A percentile compares a stretch with the other conserved stretches of the same genome.
These are phyloP conservation scores for Pharmacophagus antenor DNA, from an alignment of 2,888 invertebrate species.

Conservation along the genomic window DNA sequence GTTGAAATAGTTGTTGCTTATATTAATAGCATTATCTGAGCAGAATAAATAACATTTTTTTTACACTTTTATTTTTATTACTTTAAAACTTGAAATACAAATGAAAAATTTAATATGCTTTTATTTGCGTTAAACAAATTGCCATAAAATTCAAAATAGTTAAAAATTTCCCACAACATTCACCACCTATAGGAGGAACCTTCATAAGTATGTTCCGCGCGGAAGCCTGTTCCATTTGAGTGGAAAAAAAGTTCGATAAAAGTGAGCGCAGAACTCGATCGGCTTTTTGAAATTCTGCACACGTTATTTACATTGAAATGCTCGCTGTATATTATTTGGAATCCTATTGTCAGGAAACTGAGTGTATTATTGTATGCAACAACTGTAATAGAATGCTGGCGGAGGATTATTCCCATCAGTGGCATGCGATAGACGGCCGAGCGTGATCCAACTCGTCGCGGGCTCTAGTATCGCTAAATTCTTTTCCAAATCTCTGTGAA, in stretches of 20 bases:
- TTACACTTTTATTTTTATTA: too few relatives aligned
- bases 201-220: slow-evolving; percentile 11
- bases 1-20: too few relatives aligned
- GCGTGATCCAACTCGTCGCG: slow-evolving; percentile 27
- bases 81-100: too few relatives aligned
- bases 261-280: slow-evolving; percentile 24
- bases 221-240: slow-evolving; percentile 23
- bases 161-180: not conserved
- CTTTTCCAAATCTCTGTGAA: slow-evolving; percentile 24
- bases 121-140: not conserved
- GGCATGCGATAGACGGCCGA: slow-evolving; percentile 27
- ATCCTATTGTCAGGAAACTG: slow-evolving; percentile 19
- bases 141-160: not conserved
- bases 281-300: slow-evolving; percentile 30
- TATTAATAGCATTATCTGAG: too few relatives aligned
- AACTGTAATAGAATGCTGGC: slow-evolving; percentile 10
- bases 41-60: too few relatives aligned
- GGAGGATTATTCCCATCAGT: slow-evolving; percentile 28
- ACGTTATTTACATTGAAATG: slow-evolving; percentile 31
- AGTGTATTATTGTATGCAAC: slow-evolving; percentile 12
- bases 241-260: slow-evolving; percentile 30
- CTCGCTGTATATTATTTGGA: slow-evolving; percentile 6
- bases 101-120: too few relatives aligned
- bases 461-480: slow-evolving; percentile 26
- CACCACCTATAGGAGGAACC: not conserved